phyloP scores from a whole-genome alignment of 2,797 vertebrate genomes.

The Mus spretus region DNA sequence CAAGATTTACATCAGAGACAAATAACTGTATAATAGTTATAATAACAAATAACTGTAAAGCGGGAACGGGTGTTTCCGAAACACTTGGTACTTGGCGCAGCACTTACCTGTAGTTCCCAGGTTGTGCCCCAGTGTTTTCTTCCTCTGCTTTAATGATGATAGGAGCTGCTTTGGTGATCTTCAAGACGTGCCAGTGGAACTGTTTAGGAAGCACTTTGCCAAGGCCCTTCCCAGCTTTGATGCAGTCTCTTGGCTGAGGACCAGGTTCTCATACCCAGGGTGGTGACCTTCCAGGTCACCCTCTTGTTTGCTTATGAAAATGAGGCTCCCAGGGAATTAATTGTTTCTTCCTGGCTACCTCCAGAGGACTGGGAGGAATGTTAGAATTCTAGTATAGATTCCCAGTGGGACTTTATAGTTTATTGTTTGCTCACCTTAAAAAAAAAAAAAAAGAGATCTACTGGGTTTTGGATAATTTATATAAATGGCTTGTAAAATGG shows the following conservation, averaged over 20 bases:
- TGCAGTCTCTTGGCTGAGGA: not conserved
- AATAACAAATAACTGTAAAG: not conserved
- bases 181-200: not conserved
- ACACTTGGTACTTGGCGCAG: not conserved
- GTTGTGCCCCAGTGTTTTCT: not conserved
- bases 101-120: not conserved
- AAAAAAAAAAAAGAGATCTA: not conserved
- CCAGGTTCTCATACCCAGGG: not conserved
- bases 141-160: not conserved
- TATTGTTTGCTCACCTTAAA: conserved; percentile 55
- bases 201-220: not conserved
- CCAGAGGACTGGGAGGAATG: not conserved
- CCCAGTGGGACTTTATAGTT: conserved; percentile 61
- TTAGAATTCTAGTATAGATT: not conserved
- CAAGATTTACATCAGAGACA: not conserved
- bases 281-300: conserved; percentile 21
- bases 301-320: conserved; percentile 56
- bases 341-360: conserved; percentile 8
- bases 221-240: not conserved
- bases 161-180: not conserved
- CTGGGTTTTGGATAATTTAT: conserved; percentile 4
- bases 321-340: not conserved
- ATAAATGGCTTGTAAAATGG: conserved; percentile 25
- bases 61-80: not conserved
- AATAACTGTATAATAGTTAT: no score